Evolutionary conservation across 2,888 invertebrate species (phyloP).

Genomic region (Barypeithes pellucidus): DNA sequence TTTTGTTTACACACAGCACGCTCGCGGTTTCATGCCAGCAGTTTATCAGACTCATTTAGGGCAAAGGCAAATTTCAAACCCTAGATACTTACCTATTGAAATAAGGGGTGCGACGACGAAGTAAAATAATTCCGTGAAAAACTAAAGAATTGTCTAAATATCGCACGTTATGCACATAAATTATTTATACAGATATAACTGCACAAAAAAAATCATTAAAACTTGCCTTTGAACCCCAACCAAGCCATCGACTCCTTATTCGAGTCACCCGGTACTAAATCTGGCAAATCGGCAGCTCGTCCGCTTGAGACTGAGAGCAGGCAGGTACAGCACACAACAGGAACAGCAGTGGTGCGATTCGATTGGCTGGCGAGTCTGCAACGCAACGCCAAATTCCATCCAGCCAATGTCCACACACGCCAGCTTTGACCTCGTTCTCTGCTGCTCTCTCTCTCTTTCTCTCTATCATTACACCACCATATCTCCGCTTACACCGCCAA

Average conservation of each 20-base stretch:
- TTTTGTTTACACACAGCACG: conserved; percentile 6
- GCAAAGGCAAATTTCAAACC: conserved; percentile 26
- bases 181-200: not conserved
- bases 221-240: conserved; percentile 41
- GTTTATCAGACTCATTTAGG: conserved; percentile 31
- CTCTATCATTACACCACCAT: conserved; percentile 43
- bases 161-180: no score
- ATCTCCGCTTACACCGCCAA: conserved; percentile 45
- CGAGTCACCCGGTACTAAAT: conserved; percentile 1
- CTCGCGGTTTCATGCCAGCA: conserved; percentile 3
- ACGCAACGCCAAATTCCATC: conserved; percentile 39
- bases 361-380: conserved; percentile 52
- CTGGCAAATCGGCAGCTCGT: conserved; percentile 19
- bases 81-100: not conserved
- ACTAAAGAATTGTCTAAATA: no score
- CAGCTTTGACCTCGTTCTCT: conserved; percentile 37
- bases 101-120: no score
- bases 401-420: conserved; percentile 52
- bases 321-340: conserved; percentile 34
- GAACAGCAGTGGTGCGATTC: conserved; percentile 50
- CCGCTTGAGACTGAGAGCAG: conserved; percentile 50
- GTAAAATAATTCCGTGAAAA: no score
- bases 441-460: conserved; percentile 44
- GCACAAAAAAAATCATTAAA: conserved; percentile 15
- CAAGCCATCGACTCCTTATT: conserved; percentile 28